Conservation (phyloP, 2,888 invertebrate genomes). For the Rhogogaster chlorosoma region DNA sequence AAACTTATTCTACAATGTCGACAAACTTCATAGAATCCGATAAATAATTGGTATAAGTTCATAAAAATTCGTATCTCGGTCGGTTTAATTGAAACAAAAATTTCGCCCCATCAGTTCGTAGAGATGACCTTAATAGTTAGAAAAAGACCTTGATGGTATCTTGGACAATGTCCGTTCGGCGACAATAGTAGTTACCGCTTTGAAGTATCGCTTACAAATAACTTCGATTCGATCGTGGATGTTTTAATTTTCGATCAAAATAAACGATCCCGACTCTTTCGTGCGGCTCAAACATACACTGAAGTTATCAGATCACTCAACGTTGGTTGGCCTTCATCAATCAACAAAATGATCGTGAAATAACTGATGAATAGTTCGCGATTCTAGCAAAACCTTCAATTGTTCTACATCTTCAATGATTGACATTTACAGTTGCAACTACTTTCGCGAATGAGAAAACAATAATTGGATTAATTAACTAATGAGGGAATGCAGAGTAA, state of each 20-base stretch:
- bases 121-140: background rate
- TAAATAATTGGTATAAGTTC: background rate
- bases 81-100: background rate
- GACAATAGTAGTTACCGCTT: background rate
- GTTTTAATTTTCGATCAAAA: background rate
- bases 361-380: background rate
- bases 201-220: background rate
- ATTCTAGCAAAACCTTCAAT: background rate
- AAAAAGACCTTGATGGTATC: background rate
- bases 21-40: background rate
- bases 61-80: background rate
- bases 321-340: no score
- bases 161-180: background rate
- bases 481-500: background rate
- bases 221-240: background rate
- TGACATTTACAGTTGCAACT: background rate
- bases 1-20: background rate
- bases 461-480: background rate
- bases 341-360: background rate
- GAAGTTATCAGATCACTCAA: no score
- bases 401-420: background rate
- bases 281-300: background rate
- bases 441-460: no score
- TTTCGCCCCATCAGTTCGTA: background rate
- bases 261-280: background rate